phyloP scores from a whole-genome alignment of 2,888 invertebrate species.

The Sialis fuliginosa region DNA sequence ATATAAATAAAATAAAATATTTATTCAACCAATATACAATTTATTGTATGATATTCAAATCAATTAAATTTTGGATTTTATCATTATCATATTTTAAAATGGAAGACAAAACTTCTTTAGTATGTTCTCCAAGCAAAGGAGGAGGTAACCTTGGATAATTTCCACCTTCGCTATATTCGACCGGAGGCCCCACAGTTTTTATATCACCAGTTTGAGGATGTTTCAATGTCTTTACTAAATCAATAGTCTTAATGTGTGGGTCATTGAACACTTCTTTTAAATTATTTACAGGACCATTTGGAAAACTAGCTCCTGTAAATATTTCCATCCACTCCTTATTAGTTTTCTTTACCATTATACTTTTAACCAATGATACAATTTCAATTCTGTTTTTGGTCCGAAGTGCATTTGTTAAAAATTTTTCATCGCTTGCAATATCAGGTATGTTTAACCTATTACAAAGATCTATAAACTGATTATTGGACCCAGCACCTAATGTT shows the following conservation, averaged over 20 bases:
- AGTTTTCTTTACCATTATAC: conserved; percentile 38
- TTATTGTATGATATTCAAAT: conserved; percentile 29
- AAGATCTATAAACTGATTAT: conserved; percentile 59
- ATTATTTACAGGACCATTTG: conserved; percentile 79
- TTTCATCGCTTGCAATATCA: conserved; percentile 39
- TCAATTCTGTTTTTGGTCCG: conserved; percentile 61
- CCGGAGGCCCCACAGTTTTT: conserved; percentile 74
- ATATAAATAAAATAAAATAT: conserved; percentile 4
- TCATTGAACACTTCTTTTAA: conserved; percentile 75
- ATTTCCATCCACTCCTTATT: conserved; percentile 55
- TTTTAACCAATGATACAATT: conserved; percentile 42
- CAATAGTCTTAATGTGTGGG: conserved; percentile 60
- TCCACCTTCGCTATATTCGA: conserved; percentile 54
- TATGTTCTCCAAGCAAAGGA: conserved; percentile 78
- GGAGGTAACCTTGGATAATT: conserved; percentile 59
- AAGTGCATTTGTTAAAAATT: conserved; percentile 51
- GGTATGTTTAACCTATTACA: conserved; percentile 42
- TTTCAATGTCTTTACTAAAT: conserved; percentile 49
- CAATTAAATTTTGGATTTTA: conserved; percentile 33
- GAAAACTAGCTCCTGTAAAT: conserved; percentile 61
- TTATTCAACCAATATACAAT: neutral
- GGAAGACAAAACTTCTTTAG: conserved; percentile 50
- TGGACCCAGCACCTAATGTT: conserved; percentile 76
- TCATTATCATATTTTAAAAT: conserved; percentile 43
- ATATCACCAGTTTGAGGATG: conserved; percentile 54